Conservation (phyloP, 1,140 invertebrate species). For the Anastrepha obliqua region DNA sequence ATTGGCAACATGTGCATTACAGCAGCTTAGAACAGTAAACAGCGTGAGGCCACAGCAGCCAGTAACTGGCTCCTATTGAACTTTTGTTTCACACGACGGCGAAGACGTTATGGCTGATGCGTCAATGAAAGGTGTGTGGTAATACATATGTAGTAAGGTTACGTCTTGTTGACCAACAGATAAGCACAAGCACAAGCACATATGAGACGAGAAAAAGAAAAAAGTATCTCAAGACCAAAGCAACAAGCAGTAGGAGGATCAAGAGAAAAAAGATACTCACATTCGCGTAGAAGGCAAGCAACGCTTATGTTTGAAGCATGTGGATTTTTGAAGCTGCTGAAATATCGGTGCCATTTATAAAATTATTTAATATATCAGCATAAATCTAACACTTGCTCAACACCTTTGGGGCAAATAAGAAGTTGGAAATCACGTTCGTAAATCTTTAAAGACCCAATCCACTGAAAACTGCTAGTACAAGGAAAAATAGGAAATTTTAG, state of each 20-base stretch:
- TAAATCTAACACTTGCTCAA: no score
- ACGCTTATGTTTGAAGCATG: background rate
- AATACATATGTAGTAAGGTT: background rate
- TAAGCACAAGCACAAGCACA: background rate
- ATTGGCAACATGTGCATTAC: conserved; percentile 36
- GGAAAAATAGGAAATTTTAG: no score
- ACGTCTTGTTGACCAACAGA: conserved; percentile 42
- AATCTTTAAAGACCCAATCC: no score
- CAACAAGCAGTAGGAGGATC: background rate
- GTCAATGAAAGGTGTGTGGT: background rate
- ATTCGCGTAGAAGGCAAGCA: no score
- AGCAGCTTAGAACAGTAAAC: background rate
- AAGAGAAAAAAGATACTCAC: no score
- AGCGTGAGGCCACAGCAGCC: background rate
- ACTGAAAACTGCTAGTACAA: no score
- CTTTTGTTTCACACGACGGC: background rate
- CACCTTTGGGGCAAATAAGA: no score
- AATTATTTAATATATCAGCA: no score
- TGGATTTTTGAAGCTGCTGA: background rate
- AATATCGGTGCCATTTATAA: background rate
- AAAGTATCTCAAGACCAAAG: background rate
- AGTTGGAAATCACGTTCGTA: no score
- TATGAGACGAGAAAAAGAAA: background rate
- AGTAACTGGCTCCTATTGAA: background rate
- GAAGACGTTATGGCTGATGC: background rate